Evolutionary conservation across 1,140 invertebrate genomes (phyloP).

Genomic region (Drosophila nasuta): DNA sequence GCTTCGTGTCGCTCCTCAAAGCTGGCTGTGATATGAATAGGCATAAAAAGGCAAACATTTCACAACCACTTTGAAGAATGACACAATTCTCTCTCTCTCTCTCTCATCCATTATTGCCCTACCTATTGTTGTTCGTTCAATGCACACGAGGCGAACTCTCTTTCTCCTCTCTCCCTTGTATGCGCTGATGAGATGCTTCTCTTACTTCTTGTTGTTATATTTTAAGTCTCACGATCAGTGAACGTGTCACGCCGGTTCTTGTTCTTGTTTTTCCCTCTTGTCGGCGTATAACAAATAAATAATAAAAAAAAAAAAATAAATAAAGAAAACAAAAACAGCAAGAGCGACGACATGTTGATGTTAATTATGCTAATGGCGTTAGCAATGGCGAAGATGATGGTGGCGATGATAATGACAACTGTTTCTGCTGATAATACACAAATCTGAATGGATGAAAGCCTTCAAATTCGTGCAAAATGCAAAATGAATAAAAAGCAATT

Average conservation of each 20-base stretch:
- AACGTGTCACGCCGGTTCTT: constrained; percentile 34
- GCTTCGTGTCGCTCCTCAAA: constrained; percentile 91
- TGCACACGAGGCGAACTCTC: constrained; percentile 11
- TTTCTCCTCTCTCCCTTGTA: background rate
- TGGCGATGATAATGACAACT: constrained; percentile 6
- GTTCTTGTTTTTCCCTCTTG: constrained; percentile 5
- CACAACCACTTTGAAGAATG: constrained; percentile 91
- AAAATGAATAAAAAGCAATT: constrained; percentile 33
- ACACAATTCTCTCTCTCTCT: constrained; percentile 68
- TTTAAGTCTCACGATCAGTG: constrained; percentile 60
- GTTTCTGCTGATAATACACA: constrained; percentile 33
- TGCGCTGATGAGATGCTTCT: constrained; percentile 16
- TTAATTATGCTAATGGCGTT: constrained; percentile 50
- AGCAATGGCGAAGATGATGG: constrained; percentile 11
- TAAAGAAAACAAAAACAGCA: constrained; percentile 44
- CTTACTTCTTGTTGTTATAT: constrained; percentile 11
- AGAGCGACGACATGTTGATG: constrained; percentile 41
- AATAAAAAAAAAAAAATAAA: constrained; percentile 38
- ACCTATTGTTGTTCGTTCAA: background rate
- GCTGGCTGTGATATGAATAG: constrained; percentile 94
- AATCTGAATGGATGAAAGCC: constrained; percentile 36
- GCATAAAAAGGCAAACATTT: constrained; percentile 87
- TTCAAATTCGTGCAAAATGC: constrained; percentile 32
- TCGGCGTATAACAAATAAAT: constrained; percentile 55
- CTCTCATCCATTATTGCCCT: background rate